Percentiles rank a stretch among this genome's conserved stretches.
phyloP scores from a whole-genome alignment of 1,140 invertebrate species.

The Drosophila bipectinata region DNA sequence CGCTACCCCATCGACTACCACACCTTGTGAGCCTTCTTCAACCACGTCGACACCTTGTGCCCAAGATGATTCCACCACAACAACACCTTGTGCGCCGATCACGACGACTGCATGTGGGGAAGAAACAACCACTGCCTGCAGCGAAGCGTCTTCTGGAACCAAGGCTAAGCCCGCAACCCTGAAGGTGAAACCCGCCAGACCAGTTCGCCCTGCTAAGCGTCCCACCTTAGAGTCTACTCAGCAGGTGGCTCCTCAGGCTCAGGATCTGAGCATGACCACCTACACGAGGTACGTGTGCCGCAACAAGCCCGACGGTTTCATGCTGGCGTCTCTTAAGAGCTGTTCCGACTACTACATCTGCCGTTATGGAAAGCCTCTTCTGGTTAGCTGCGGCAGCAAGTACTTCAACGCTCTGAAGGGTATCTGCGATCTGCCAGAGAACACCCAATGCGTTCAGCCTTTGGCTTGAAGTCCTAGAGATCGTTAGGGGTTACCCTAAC shows the following conservation, averaged over 20 bases:
- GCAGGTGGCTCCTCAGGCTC: slow-evolving; percentile 4
- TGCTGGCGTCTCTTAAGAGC: slow-evolving; percentile 70
- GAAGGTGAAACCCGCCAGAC: slow-evolving; percentile 34
- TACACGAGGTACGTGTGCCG: slow-evolving; percentile 67
- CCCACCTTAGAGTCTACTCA: slow-evolving; percentile 14
- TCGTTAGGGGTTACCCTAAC: too few species aligned
- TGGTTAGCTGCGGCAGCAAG: slow-evolving; percentile 63
- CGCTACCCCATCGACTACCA: slow-evolving; percentile 4
- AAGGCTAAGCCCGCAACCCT: slow-evolving; percentile 20
- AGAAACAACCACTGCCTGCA: slow-evolving; percentile 26
- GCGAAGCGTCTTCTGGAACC: neutral
- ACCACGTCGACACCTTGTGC: slow-evolving; percentile 12
- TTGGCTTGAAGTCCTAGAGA: slow-evolving; percentile 19
- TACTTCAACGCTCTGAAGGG: slow-evolving; percentile 77
- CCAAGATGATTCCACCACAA: neutral
- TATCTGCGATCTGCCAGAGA: slow-evolving; percentile 75
- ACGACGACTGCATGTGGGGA: neutral
- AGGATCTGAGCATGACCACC: slow-evolving; percentile 45
- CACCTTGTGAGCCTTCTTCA: slow-evolving; percentile 10
- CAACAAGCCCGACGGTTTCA: slow-evolving; percentile 72
- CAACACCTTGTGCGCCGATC: slow-evolving; percentile 5
- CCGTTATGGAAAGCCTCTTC: slow-evolving; percentile 60
- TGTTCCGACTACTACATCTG: slow-evolving; percentile 79
- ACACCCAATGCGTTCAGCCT: slow-evolving; percentile 71
- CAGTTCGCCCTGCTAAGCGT: slow-evolving; percentile 4